Percentiles rank a stretch among this genome's conserved stretches.
Conservation (phyloP, 2,888 invertebrate genomes). For the Eupithecia centaureata region DNA sequence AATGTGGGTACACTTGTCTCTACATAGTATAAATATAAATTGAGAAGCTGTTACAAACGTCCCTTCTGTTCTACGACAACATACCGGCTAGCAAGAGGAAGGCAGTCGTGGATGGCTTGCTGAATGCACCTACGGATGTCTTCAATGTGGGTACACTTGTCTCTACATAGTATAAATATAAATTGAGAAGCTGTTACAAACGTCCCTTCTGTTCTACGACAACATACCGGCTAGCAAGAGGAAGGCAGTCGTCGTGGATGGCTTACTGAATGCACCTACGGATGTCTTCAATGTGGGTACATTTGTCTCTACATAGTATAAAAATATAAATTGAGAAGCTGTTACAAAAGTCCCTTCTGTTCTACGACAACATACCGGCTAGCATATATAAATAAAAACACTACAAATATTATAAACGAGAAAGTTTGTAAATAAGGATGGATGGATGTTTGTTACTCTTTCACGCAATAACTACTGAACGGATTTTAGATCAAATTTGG, state of each 20-base stretch:
- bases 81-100: constrained; percentile 25
- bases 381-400: too few species aligned
- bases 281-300: constrained; percentile 24
- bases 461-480: too few species aligned
- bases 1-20: constrained; percentile 13
- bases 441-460: too few species aligned
- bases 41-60: constrained; percentile 44
- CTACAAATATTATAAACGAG: too few species aligned
- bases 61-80: constrained; percentile 36
- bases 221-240: constrained; percentile 28
- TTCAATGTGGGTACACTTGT: constrained; percentile 19
- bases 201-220: constrained; percentile 36
- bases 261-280: constrained; percentile 14
- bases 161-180: too few species aligned
- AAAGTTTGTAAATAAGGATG: too few species aligned
- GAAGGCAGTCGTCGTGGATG: constrained; percentile 23
- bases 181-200: constrained; percentile 45
- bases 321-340: too few species aligned
- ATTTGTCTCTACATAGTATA: too few species aligned
- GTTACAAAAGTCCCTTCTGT: too few species aligned
- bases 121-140: constrained; percentile 14
- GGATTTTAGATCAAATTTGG: too few species aligned
- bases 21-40: too few species aligned
- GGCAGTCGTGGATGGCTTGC: constrained; percentile 21
- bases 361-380: too few species aligned